Evolutionary conservation across 1,140 invertebrate species (phyloP), one percentile per base, ranked within the genome.

Genomic region (Trichonephila clavipes): DNA sequence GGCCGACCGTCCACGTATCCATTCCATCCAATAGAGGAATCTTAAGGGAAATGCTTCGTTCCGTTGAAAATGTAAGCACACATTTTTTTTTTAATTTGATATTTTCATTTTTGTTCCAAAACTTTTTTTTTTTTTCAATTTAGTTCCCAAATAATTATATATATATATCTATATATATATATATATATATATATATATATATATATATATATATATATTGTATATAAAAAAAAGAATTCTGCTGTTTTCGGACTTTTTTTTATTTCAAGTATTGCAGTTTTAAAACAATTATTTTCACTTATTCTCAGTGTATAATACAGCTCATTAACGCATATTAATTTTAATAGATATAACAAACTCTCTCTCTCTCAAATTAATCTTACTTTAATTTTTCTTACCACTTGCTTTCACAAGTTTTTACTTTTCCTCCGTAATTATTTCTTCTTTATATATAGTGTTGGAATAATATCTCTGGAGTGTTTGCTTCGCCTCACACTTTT

Each of bases 391-490:
- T 51, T 0, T 51, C 51, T 3, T 8, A 12, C 66, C 10, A 10
- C 21, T 66, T 28, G 66, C 24, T 28, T 24, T 24, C 10, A 66
- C 5, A 66, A 66, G 10, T 66, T 66, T 8, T 14, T 69, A 12
- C 6, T 19, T 34, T 72, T 8, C 24, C n/a, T 72, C 8, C 3
- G 10, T 16, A 14, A 24, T 83, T 51, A 2, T 85, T 94, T 64
- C 93, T 83, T 14, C 91, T 86, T 61, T 94, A n/a, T n/a, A n/a
- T n/a, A n/a, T n/a, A 96, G 95, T 95, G 95, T 64, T 95, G 95
- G 95, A 95, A 94, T 21, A 95, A 95, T 34, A 94, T 95, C 85
- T 61, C 95, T 8, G 95, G 95, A 69, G 94, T 96, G 28, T 96
- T 96, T 94, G 91, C 94, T 28, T 95, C 95, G 21, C 95, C 95